Evolutionary conservation across 2,113 vertebrate genomes (phyloP).

Genomic region (Caracal caracal): DNA sequence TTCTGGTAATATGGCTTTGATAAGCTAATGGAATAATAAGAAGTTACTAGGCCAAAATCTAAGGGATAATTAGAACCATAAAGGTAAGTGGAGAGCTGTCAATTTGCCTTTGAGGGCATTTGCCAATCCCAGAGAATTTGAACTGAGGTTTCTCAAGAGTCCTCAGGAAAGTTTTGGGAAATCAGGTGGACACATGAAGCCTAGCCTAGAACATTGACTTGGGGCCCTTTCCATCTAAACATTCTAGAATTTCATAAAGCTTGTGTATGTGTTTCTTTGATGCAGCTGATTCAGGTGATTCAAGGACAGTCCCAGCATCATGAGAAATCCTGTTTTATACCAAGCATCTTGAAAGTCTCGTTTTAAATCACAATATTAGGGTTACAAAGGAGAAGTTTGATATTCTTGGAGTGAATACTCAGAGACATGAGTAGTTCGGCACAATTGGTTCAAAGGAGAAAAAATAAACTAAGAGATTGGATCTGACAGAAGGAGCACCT

Average conservation of each 20-base stretch:
- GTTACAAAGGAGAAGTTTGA: conserved; percentile 62
- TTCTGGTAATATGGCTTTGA: neutral
- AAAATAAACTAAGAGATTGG: conserved; percentile 75
- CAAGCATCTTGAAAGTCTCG: conserved; percentile 44
- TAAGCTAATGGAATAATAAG: neutral
- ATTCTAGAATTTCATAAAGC: conserved; percentile 44
- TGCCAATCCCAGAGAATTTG: neutral
- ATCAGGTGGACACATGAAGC: neutral
- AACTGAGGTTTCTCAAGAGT: neutral
- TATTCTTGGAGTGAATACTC: conserved; percentile 67
- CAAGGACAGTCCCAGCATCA: neutral
- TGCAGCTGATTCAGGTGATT: conserved; percentile 1
- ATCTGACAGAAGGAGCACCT: conserved; percentile 76
- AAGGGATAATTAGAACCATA: conserved; percentile 3
- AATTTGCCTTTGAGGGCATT: neutral
- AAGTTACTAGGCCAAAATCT: neutral
- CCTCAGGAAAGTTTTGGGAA: conserved; percentile 5
- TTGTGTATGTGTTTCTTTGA: neutral
- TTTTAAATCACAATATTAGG: conserved; percentile 57
- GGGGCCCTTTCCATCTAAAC: neutral
- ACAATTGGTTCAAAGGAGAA: conserved; percentile 80
- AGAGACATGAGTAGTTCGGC: conserved; percentile 54
- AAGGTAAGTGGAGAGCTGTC: neutral
- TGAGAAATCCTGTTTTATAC: conserved; percentile 24
- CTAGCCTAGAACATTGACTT: neutral